Conservation (phyloP, 2,797 vertebrate species). For the Pangasius larnaudii region DNA sequence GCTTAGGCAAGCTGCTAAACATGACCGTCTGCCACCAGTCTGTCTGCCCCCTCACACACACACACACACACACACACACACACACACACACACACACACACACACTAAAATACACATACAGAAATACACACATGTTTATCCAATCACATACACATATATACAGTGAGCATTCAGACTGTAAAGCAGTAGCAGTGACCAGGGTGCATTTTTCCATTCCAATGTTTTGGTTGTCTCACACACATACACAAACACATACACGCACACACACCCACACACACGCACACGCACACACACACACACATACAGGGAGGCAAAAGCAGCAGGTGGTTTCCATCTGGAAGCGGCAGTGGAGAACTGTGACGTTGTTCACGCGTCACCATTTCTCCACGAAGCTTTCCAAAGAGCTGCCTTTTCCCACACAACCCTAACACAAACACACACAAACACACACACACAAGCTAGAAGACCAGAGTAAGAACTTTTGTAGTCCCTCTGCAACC, state of each 20-base stretch:
- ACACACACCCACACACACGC: conserved; percentile 30
- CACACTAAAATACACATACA: conserved; percentile 23
- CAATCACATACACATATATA: conserved; percentile 6
- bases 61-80: conserved; percentile 12
- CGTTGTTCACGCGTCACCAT: conserved; percentile 38
- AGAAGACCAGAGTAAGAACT: neutral
- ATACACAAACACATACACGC: conserved; percentile 15
- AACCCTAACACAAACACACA: neutral
- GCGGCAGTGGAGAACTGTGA: conserved; percentile 39
- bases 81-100: conserved; percentile 26
- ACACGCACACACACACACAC: conserved; percentile 6
- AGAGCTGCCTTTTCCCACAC: conserved; percentile 43
- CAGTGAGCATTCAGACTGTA: neutral
- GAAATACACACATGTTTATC: neutral
- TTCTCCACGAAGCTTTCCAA: conserved; percentile 38
- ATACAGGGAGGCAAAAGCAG: conserved; percentile 29
- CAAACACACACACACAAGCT: neutral
- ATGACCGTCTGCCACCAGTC: conserved; percentile 40
- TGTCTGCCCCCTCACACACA: conserved; percentile 33
- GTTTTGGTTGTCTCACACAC: conserved; percentile 20
- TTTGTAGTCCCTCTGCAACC: conserved; percentile 26
- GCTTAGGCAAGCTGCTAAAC: conserved; percentile 52
- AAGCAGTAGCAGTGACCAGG: neutral
- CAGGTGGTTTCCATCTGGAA: conserved; percentile 51
- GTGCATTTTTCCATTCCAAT: neutral